phyloP scores from a whole-genome alignment of 2,113 vertebrate species.

The Gallinago media region DNA sequence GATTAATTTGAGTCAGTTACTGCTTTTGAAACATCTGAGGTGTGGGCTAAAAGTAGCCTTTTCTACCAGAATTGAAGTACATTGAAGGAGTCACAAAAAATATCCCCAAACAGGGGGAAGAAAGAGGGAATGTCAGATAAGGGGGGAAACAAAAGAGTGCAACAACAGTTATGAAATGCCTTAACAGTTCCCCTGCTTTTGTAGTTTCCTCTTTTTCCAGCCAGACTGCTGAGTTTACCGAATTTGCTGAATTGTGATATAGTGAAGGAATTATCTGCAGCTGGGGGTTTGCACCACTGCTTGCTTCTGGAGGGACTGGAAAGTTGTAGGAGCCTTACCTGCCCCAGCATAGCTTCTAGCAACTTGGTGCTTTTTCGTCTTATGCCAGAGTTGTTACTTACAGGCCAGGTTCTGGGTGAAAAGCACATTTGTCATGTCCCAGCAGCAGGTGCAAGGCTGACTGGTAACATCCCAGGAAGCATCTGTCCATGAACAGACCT shows the following conservation, averaged over 20 bases:
- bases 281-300: not conserved
- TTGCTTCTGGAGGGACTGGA: not conserved
- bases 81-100: conserved; percentile 15
- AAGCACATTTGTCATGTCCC: not conserved
- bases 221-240: not conserved
- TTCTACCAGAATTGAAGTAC: conserved; percentile 17
- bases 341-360: not conserved
- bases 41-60: conserved; percentile 26
- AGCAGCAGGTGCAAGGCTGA: not conserved
- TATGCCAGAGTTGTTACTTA: conserved; percentile 34
- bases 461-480: not conserved
- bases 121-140: not conserved
- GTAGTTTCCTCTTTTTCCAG: not conserved
- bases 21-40: conserved; percentile 59
- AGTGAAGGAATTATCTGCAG: not conserved
- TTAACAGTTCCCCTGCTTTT: not conserved
- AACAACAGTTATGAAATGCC: not conserved
- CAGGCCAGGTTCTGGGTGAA: not conserved
- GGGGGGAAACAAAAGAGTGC: not conserved
- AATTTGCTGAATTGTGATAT: not conserved
- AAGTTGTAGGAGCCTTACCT: not conserved
- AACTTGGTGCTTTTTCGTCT: not conserved
- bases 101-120: not conserved
- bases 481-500: not conserved
- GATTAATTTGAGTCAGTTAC: conserved; percentile 38